Evolutionary conservation across 2,888 invertebrate genomes (phyloP), one percentile per base, ranked within the genome.

Genomic region (Odiellus spinosus): DNA sequence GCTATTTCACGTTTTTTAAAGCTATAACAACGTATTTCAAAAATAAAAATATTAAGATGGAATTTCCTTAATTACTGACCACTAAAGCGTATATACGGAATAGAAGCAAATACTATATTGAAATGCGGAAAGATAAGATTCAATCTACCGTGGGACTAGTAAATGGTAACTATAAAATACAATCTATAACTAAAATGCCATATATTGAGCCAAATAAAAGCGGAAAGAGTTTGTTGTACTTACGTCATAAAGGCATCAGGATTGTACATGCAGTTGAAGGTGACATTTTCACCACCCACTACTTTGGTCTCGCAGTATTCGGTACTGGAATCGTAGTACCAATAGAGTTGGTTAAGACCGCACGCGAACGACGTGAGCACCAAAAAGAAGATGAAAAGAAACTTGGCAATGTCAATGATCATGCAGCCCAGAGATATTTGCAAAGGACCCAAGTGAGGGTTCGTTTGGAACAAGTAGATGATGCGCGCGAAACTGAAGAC

Each of bases 331-430:
- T 65, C 66, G 59, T 71, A 72, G 56, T 71, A 73, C 65, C 67
- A 70, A 50, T 68, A 69, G 11, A 70, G 59, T 63, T 91, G 91
- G 67, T 91, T 91, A 57, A 91, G 72, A 41, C 67, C 68, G 56
- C 69, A 69, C 6, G 68, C 68, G 53, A 69, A 70, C n/a, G 68
- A 68, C 3, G 68, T 67, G 45, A 70, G 56, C 41, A 70, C 67
- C 44, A 70, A 59, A 59, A 70, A 67, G 57, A 69, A 69, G 50
- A 69, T 69, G 59, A 69, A 67, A 50, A 70, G 59, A 56, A 70
- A 70, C 58, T 73, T 73, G 49, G 68, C 71, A 47, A 73, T 72
- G 56, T 73, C 73, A 26, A 73, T 71, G 26, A 73, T 63, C 73
- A 73, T 73, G 53, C 72, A 72, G 8, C 73, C 73, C 34, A 67